Conservation (phyloP, 1,140 invertebrate species). For the Lerema accius region DNA sequence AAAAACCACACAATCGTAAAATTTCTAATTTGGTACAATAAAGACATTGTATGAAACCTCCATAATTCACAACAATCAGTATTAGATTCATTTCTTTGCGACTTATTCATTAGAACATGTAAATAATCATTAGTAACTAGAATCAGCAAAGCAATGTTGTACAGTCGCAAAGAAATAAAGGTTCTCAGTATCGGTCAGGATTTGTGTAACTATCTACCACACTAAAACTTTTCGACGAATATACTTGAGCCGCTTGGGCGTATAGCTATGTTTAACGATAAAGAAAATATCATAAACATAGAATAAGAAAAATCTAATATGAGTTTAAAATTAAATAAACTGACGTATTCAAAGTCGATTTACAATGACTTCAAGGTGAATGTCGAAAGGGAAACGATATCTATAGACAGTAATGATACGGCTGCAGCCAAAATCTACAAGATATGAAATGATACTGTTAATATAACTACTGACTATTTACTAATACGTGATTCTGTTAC, state of each 20-base stretch:
- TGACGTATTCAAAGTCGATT: conserved; percentile 34
- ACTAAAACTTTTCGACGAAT: conserved; percentile 44
- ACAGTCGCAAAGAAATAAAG: conserved; percentile 67
- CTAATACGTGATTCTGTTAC: conserved; percentile 33
- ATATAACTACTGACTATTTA: conserved; percentile 26
- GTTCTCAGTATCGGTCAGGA: conserved; percentile 76
- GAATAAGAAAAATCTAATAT: conserved; percentile 22
- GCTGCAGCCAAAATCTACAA: conserved; percentile 33
- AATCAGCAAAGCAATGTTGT: conserved; percentile 2
- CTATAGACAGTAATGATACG: conserved; percentile 42
- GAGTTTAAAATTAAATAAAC: conserved; percentile 35
- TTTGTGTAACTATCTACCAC: conserved; percentile 77
- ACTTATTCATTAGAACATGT: conserved; percentile 31
- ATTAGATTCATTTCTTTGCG: conserved; percentile 71
- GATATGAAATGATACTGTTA: conserved; percentile 21
- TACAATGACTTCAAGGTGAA: conserved; percentile 45
- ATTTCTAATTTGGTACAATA: conserved; percentile 41
- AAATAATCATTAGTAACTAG: conserved; percentile 7
- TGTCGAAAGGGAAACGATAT: conserved; percentile 39
- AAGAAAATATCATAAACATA: conserved; percentile 40
- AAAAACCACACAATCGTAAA: conserved; percentile 11
- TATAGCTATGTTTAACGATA: conserved; percentile 44
- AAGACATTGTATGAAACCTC: conserved; percentile 61
- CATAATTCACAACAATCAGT: conserved; percentile 59
- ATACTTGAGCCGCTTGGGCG: conserved; percentile 25